phyloP scores from a whole-genome alignment of 2,888 invertebrate species.

The Julus scanicus region DNA sequence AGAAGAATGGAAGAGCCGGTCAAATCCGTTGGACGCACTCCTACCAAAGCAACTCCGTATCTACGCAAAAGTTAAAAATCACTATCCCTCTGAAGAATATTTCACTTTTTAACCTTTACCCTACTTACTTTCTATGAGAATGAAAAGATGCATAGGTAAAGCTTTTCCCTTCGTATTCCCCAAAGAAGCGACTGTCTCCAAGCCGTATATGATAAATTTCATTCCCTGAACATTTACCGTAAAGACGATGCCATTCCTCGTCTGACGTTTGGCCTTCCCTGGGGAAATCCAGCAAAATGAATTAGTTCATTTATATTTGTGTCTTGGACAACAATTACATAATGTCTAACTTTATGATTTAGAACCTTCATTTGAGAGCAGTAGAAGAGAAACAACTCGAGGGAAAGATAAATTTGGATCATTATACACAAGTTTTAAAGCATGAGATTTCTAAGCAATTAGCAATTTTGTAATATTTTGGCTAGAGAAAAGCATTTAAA shows the following conservation, averaged over 20 bases:
- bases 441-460: no score
- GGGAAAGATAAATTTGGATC: no score
- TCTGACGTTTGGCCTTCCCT: constrained; percentile 94
- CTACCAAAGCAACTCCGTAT: constrained; percentile 95
- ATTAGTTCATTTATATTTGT: constrained; percentile 8
- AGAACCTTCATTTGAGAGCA: no score
- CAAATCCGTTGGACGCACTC: constrained; percentile 90
- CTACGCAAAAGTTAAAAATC: constrained; percentile 67
- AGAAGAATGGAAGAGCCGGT: constrained; percentile 94
- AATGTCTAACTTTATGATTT: no score
- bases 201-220: constrained; percentile 98
- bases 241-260: constrained; percentile 98
- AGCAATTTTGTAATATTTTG: no score
- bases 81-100: background rate
- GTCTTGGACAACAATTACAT: no score
- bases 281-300: constrained; percentile 62
- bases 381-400: no score
- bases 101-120: background rate
- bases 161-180: constrained; percentile 98
- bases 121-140: constrained; percentile 90
- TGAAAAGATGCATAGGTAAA: constrained; percentile 99
- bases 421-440: no score
- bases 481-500: no score
- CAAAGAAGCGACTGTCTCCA: constrained; percentile 95
- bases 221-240: constrained; percentile 98